Conservation (phyloP, 2,797 vertebrate genomes). For the Bradypodion pumilum region DNA sequence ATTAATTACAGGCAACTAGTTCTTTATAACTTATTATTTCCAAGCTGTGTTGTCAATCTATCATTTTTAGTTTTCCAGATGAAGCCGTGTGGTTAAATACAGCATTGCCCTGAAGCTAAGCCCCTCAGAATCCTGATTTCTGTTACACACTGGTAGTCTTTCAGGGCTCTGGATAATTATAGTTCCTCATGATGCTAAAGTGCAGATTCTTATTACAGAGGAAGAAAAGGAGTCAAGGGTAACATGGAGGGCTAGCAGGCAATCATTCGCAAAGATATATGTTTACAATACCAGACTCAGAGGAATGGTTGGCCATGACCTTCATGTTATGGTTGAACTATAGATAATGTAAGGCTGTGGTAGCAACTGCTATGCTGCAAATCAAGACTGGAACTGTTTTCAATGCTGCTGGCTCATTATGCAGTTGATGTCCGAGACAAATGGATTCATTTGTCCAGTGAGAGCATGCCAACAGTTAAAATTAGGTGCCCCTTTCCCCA, state of each 20-base stretch:
- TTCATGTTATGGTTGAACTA: neutral
- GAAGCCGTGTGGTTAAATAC: neutral
- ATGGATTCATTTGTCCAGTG: neutral
- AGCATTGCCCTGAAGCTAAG: neutral
- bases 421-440: neutral
- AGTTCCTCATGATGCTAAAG: neutral
- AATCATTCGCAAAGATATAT: neutral
- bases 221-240: slow-evolving; percentile 10
- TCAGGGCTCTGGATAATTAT: neutral
- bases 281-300: neutral
- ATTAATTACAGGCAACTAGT: neutral
- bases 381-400: neutral
- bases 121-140: neutral
- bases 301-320: neutral
- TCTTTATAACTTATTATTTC: neutral
- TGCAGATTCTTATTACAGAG: neutral
- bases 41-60: neutral
- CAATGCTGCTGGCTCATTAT: neutral
- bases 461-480: neutral
- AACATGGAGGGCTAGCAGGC: neutral
- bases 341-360: too few relatives aligned
- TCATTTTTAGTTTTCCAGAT: neutral
- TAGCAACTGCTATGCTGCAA: neutral
- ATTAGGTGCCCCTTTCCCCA: too few relatives aligned
- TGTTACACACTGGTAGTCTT: neutral